A percentile compares a stretch with the other conserved stretches of the same genome.
Evolutionary conservation across 1,140 invertebrate species (phyloP).

Genomic region (Grapholita molesta): DNA sequence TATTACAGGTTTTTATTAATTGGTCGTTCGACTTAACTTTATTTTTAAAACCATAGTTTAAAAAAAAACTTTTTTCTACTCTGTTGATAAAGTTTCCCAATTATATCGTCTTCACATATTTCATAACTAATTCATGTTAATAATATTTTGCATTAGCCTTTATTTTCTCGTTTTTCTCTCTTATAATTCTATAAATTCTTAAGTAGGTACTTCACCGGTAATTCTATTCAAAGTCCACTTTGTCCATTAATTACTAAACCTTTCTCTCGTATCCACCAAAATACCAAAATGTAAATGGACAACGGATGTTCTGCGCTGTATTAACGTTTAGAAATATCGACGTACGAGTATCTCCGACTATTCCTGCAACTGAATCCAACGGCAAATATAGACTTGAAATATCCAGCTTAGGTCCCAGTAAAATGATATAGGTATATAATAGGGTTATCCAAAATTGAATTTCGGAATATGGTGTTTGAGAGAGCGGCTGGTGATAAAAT

Average conservation of each 20-base stretch:
- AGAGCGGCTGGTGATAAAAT: conserved; percentile 1
- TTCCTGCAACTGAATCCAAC: conserved; percentile 42
- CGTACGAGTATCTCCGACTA: conserved; percentile 26
- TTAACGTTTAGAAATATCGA: conserved; percentile 4
- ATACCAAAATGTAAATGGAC: background rate
- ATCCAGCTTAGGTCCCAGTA: conserved; percentile 30
- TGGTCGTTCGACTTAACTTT: too few species aligned
- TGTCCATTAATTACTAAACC: background rate
- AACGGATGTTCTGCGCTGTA: background rate
- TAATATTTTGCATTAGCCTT: too few species aligned
- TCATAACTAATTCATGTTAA: too few species aligned
- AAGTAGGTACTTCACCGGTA: background rate
- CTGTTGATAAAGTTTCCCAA: too few species aligned
- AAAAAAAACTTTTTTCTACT: too few species aligned
- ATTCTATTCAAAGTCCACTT: background rate
- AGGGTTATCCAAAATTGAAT: conserved; percentile 2
- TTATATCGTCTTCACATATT: too few species aligned
- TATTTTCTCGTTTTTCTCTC: background rate
- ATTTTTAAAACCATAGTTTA: too few species aligned
- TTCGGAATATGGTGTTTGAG: background rate
- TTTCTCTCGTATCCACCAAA: background rate
- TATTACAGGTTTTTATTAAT: too few species aligned
- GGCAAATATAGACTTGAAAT: conserved; percentile 46
- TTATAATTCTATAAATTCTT: background rate
- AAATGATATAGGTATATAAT: conserved; percentile 33